Percentiles rank a stretch among this genome's conserved stretches.
These are phyloP conservation scores for Megaustenia siamemsis DNA, from an alignment of 2,888 invertebrate genomes.

Conservation along the genomic window DNA sequence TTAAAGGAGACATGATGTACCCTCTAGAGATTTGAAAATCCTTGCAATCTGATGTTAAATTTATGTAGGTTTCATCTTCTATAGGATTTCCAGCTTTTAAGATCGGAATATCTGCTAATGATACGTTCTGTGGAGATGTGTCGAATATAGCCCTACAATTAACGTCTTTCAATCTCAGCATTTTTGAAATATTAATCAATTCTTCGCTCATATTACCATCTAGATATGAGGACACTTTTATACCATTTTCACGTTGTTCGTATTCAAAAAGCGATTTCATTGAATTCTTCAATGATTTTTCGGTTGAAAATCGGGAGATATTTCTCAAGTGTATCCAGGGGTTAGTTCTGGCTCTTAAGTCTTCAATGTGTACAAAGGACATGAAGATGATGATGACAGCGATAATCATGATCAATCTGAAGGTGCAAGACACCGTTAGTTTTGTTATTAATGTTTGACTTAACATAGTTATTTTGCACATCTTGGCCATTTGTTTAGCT, in stretches of 20 bases:
- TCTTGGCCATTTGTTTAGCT: no score
- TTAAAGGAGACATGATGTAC: slow-evolving; percentile 14
- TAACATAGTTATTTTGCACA: no score
- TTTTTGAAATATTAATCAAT: no score
- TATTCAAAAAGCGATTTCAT: no score
- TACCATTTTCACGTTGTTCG: no score
- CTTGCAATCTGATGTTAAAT: background rate
- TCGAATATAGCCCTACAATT: background rate
- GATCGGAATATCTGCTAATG: background rate
- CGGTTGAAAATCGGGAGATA: no score
- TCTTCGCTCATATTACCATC: no score
- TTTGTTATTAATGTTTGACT: background rate
- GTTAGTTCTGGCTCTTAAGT: background rate
- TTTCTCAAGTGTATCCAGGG: no score
- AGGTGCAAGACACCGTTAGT: background rate
- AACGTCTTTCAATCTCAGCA: no score
- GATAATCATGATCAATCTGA: background rate
- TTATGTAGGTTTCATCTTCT: background rate
- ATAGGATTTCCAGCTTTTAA: background rate
- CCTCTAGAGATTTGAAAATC: slow-evolving; percentile 16
- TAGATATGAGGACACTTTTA: no score
- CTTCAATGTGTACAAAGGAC: background rate
- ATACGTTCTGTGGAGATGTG: background rate
- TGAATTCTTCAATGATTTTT: no score
- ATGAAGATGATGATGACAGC: background rate